These are phyloP conservation scores for Galbula dea DNA, from an alignment of 2,113 vertebrate genomes.

Conservation along the genomic window DNA sequence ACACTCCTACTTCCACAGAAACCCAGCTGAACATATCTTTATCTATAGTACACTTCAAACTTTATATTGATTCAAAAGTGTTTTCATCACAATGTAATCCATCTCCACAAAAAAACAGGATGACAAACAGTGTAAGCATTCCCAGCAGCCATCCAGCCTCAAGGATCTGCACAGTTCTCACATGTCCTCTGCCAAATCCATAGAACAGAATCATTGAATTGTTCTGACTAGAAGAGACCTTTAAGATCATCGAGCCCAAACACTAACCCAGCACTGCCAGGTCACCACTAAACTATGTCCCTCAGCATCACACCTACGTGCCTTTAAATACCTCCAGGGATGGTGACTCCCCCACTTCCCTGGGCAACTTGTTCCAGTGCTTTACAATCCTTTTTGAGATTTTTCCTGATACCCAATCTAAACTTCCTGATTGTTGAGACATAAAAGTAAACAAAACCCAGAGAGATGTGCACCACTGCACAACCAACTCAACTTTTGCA, in stretches of 20 bases:
- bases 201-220: not conserved
- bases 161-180: not conserved
- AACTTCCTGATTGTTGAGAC: not conserved
- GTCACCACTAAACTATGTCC: too few relatives aligned
- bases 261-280: too few relatives aligned
- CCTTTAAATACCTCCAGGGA: too few relatives aligned
- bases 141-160: not conserved
- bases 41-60: not conserved
- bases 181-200: fast-evolving
- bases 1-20: not conserved
- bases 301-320: too few relatives aligned
- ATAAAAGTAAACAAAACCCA: not conserved
- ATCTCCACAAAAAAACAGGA: not conserved
- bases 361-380: too few relatives aligned
- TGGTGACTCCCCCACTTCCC: too few relatives aligned
- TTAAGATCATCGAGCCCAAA: too few relatives aligned
- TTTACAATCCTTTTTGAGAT: too few relatives aligned
- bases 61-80: not conserved
- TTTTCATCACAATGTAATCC: not conserved
- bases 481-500: not conserved
- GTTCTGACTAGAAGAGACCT: not conserved
- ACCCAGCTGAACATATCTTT: fast-evolving
- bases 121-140: not conserved
- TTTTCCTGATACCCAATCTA: too few relatives aligned
- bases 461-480: not conserved